Conservation (phyloP, 2,888 invertebrate genomes). For the Syrista parreyssii region DNA sequence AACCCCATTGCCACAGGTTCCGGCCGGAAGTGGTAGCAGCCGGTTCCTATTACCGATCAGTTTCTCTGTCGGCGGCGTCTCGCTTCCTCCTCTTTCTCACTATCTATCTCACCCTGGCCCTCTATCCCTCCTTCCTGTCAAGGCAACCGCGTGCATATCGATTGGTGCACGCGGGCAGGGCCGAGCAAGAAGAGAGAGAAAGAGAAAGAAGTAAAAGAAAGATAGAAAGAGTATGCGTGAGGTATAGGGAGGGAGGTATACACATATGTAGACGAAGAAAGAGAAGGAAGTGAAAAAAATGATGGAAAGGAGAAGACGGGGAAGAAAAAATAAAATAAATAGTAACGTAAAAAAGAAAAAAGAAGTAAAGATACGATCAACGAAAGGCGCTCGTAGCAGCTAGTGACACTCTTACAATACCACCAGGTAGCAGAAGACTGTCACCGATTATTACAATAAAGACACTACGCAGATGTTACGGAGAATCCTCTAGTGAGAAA, state of each 20-base stretch:
- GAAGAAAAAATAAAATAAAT: background rate
- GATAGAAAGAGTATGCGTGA: constrained; percentile 2
- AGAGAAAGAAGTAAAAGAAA: constrained; percentile 18
- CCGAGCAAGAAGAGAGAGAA: constrained; percentile 12
- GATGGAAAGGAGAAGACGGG: constrained; percentile 15
- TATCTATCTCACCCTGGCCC: background rate
- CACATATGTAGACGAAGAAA: background rate
- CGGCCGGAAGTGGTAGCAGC: background rate
- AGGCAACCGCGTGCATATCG: background rate
- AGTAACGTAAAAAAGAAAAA: background rate
- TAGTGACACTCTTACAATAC: background rate
- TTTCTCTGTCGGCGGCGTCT: background rate
- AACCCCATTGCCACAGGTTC: background rate
- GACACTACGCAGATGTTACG: background rate
- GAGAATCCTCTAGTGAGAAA: background rate
- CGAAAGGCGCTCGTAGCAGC: background rate
- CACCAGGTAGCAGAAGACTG: background rate
- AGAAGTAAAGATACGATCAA: constrained; percentile 1
- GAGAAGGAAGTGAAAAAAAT: background rate
- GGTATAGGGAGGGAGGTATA: background rate
- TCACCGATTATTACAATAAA: background rate
- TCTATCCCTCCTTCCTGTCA: background rate
- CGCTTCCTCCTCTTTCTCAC: background rate
- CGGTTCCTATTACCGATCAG: background rate
- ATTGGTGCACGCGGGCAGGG: constrained; percentile 16